Evolutionary conservation across 2,888 invertebrate genomes (phyloP).

Genomic region (Halictus ligatus): DNA sequence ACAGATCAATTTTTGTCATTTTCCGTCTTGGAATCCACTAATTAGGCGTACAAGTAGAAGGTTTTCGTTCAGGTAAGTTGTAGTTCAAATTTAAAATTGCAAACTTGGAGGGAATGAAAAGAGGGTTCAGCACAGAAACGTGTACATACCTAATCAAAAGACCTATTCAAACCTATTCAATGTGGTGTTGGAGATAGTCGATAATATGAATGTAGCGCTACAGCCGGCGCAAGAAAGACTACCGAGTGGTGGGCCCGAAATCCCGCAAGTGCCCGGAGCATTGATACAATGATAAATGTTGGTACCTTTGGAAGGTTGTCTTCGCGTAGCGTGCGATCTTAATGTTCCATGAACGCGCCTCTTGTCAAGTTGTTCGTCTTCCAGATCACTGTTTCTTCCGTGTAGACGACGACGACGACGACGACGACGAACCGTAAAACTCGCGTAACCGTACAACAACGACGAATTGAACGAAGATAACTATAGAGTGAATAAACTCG

Average conservation of each 20-base stretch:
- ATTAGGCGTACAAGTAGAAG: not conserved
- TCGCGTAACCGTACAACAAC: constrained; percentile 35
- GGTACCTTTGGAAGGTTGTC: constrained; percentile 63
- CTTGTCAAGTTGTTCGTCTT: constrained; percentile 47
- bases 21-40: not conserved
- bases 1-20: not conserved
- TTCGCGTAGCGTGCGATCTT: constrained; percentile 58
- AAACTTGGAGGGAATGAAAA: not conserved
- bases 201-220: not conserved
- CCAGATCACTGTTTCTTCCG: constrained; percentile 56
- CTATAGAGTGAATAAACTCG: not conserved
- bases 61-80: not conserved
- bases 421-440: constrained; percentile 36
- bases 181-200: not conserved
- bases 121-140: not conserved
- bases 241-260: constrained; percentile 21
- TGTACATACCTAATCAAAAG: not conserved
- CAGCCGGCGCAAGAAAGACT: not conserved
- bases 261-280: constrained; percentile 58
- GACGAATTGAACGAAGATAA: constrained; percentile 2
- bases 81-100: not conserved
- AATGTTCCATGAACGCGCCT: constrained; percentile 62
- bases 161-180: not conserved
- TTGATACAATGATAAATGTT: constrained; percentile 51
- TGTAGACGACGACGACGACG: constrained; percentile 27